Evolutionary conservation across 2,888 invertebrate species (phyloP).

Genomic region (Acrocyrtus sp.): DNA sequence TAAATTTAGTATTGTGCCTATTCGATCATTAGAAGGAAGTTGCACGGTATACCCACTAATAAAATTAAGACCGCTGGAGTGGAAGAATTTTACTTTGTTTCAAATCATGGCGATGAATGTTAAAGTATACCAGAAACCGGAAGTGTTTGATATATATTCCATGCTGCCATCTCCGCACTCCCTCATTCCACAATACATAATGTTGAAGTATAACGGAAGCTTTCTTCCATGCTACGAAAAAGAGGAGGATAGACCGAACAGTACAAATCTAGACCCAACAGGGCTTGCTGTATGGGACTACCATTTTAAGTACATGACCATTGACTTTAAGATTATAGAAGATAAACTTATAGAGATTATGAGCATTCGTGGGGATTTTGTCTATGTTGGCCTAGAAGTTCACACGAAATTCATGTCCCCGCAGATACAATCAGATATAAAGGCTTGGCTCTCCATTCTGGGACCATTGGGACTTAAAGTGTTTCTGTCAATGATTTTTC

Average conservation of each 20-base stretch:
- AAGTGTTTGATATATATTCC: no score
- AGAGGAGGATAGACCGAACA: no score
- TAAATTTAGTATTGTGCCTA: background rate
- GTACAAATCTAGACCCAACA: background rate
- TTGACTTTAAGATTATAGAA: slow-evolving; percentile 12
- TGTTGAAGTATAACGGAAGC: background rate
- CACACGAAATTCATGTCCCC: slow-evolving; percentile 18
- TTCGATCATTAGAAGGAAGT: background rate
- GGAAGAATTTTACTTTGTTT: background rate
- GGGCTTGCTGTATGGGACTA: background rate
- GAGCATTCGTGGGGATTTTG: background rate
- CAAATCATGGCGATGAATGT: background rate
- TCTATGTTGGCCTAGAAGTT: slow-evolving; percentile 1
- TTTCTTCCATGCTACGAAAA: background rate
- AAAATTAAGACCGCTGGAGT: background rate
- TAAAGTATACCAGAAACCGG: background rate
- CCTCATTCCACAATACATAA: background rate
- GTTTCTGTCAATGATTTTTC: background rate
- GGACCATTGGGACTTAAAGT: slow-evolving; percentile 30
- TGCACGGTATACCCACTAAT: background rate
- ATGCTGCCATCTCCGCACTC: background rate
- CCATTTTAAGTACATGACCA: background rate
- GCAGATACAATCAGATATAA: background rate
- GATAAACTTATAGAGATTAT: background rate
- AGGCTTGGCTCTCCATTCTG: slow-evolving; percentile 14